phyloP scores from a whole-genome alignment of 2,113 vertebrate genomes.

The Marmota flaviventris region DNA sequence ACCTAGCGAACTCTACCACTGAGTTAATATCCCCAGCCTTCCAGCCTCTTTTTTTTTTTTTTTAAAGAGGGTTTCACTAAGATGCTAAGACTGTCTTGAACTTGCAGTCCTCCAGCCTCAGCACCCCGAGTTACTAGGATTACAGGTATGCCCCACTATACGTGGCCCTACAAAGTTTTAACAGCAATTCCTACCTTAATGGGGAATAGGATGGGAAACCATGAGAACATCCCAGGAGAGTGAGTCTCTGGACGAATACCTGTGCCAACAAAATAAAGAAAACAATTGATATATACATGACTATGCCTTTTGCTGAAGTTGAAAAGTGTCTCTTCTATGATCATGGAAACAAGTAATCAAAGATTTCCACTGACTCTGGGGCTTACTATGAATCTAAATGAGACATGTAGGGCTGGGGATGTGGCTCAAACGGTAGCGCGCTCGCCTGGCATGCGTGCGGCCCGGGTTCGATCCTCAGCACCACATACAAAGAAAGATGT shows the following conservation, averaged over 20 bases:
- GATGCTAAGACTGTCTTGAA: not conserved
- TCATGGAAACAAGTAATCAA: not conserved
- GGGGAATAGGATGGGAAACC: constrained; percentile 97
- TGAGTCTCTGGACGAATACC: constrained; percentile 96
- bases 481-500: too few relatives aligned
- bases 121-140: not conserved
- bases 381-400: not conserved
- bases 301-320: not conserved
- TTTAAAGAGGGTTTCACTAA: not conserved
- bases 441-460: too few relatives aligned
- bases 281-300: not conserved
- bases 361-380: not conserved
- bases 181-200: constrained; percentile 91
- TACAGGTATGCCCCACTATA: not conserved
- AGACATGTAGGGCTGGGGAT: not conserved
- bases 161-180: not conserved
- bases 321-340: not conserved
- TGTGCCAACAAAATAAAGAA: constrained; percentile 71
- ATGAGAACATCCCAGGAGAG: constrained; percentile 98
- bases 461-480: too few relatives aligned
- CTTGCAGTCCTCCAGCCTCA: not conserved
- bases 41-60: not conserved
- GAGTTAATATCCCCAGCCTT: too few relatives aligned
- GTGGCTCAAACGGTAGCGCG: too few relatives aligned
- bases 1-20: not conserved